phyloP scores from a whole-genome alignment of 1,140 invertebrate genomes.

The Brachionus angularis region DNA sequence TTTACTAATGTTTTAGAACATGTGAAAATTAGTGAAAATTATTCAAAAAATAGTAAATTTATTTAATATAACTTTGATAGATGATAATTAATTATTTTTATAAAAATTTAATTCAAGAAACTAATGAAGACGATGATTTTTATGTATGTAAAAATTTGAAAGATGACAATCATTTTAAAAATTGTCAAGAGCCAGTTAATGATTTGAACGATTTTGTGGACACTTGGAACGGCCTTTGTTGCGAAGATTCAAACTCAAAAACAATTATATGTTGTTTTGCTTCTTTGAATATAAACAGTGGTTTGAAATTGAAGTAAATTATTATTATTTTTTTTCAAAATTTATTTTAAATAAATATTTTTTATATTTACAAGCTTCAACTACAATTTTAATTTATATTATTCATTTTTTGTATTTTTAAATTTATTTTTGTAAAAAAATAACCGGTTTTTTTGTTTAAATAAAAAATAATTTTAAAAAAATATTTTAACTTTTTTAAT shows the following conservation, averaged over 20 bases:
- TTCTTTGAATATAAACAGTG: constrained; percentile 12
- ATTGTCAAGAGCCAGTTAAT: not conserved
- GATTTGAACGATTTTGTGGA: not conserved
- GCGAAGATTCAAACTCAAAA: constrained; percentile 7
- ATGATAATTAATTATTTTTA: not conserved
- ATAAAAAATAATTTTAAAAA: not conserved
- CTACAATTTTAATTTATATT: not conserved
- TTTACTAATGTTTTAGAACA: not conserved
- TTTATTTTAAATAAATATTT: not conserved
- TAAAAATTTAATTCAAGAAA: constrained; percentile 22
- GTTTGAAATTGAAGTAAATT: too few species aligned
- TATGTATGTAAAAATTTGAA: not conserved
- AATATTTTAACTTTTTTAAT: not conserved
- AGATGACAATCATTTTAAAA: not conserved
- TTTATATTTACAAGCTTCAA: not conserved
- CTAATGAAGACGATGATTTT: not conserved
- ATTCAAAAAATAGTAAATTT: constrained; percentile 13
- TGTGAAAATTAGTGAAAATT: constrained; percentile 11
- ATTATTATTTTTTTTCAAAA: constrained; percentile 1
- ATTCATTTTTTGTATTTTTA: not conserved
- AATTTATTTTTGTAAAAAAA: not conserved
- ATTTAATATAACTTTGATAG: not conserved
- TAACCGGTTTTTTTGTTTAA: not conserved
- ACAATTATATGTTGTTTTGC: constrained; percentile 1
- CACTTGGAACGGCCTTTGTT: constrained; percentile 15